These are phyloP conservation scores for Clarias fuscus DNA, from an alignment of 2,797 vertebrate genomes.

Conservation along the genomic window DNA sequence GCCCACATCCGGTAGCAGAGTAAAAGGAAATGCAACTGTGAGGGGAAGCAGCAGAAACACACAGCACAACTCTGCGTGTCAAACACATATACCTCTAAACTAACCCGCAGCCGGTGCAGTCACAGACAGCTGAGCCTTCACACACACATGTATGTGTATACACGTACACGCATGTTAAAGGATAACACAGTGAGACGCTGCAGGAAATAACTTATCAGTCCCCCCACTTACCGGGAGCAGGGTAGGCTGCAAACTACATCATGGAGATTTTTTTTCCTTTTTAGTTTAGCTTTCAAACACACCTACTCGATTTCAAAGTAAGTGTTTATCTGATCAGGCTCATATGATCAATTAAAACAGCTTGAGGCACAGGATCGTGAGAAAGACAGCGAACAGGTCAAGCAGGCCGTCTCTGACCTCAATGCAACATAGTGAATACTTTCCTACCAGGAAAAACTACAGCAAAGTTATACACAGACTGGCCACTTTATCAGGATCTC, in stretches of 20 bases:
- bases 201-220: background rate
- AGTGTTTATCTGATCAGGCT: background rate
- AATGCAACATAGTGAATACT: background rate
- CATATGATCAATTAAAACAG: background rate
- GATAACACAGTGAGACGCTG: background rate
- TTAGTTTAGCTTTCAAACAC: background rate
- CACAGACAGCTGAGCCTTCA: background rate
- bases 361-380: background rate
- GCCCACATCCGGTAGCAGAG: constrained; percentile 73
- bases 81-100: constrained; percentile 16
- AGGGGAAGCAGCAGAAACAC: constrained; percentile 47
- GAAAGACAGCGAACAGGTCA: background rate
- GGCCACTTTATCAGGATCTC: background rate
- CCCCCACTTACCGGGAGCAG: background rate
- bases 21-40: constrained; percentile 63
- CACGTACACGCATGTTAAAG: background rate
- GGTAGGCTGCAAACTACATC: background rate
- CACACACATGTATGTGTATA: background rate
- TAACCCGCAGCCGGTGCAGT: background rate
- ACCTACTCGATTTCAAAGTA: background rate
- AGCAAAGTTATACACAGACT: background rate
- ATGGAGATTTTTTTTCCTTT: background rate
- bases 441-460: background rate
- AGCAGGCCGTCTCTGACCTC: background rate
- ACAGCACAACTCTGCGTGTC: constrained; percentile 42